A percentile compares a stretch with the other conserved stretches of the same genome.
Conservation (phyloP, 2,113 vertebrate genomes). For the Neodon shergylaensis region DNA sequence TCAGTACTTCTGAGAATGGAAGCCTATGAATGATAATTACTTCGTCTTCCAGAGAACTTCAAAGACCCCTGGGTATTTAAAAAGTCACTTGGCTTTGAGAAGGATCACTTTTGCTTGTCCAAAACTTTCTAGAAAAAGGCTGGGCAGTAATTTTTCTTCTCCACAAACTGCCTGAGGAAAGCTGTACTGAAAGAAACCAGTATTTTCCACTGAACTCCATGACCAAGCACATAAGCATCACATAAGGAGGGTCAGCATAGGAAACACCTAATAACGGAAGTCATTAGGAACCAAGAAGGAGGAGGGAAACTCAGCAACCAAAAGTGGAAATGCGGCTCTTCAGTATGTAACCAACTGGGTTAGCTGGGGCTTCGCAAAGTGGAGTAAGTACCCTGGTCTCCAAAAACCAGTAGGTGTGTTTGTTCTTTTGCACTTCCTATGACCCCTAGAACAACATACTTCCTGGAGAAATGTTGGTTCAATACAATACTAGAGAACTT, state of each 20-base stretch:
- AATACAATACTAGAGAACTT: not conserved
- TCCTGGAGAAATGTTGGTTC: not conserved
- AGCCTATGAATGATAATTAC: not conserved
- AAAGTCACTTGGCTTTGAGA: not conserved
- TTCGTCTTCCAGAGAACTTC: not conserved
- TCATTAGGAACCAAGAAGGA: not conserved
- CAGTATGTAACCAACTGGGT: not conserved
- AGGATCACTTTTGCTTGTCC: not conserved
- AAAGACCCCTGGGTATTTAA: not conserved
- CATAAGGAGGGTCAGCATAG: not conserved
- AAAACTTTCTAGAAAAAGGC: not conserved
- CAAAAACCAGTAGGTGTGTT: not conserved
- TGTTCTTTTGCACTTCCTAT: not conserved
- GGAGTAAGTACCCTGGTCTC: not conserved
- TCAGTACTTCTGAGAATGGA: not conserved
- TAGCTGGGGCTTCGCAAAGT: not conserved
- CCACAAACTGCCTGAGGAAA: not conserved
- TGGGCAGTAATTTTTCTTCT: not conserved
- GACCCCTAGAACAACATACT: not conserved
- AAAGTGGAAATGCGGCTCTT: not conserved
- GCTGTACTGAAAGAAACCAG: not conserved
- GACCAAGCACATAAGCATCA: not conserved
- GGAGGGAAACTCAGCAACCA: not conserved
- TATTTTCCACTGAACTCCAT: not conserved
- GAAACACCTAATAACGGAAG: not conserved